phyloP scores from a whole-genome alignment of 2,113 vertebrate species.

The Actenoides hombroni region DNA sequence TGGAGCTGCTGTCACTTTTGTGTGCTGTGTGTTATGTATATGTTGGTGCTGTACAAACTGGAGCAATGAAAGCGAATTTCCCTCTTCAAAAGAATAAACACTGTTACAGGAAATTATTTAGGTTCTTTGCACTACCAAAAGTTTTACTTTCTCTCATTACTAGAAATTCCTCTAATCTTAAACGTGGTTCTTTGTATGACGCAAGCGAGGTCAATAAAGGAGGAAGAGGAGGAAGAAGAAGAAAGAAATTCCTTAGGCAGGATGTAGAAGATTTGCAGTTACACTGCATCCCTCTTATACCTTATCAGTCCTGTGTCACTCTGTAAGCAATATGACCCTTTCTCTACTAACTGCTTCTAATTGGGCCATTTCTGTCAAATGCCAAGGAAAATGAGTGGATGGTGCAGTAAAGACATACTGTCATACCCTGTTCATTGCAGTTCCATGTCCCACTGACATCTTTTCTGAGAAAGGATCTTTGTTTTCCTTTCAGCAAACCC shows the following conservation, averaged over 20 bases:
- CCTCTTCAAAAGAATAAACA: background rate
- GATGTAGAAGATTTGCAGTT: background rate
- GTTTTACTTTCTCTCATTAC: background rate
- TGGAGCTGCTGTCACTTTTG: background rate
- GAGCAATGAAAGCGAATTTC: background rate
- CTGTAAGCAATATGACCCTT: background rate
- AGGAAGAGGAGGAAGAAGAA: background rate
- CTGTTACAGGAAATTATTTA: background rate
- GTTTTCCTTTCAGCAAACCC: conserved; percentile 79
- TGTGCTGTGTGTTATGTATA: background rate
- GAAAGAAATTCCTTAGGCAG: background rate
- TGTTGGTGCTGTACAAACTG: background rate
- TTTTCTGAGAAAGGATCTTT: background rate
- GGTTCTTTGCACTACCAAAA: background rate
- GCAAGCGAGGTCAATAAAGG: background rate
- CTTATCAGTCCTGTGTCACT: background rate
- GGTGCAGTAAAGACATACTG: background rate
- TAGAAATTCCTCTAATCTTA: background rate
- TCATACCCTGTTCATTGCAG: background rate
- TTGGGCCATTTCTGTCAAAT: background rate
- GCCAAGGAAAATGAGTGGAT: background rate
- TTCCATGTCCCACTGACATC: background rate
- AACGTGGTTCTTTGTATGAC: background rate
- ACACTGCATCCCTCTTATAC: background rate
- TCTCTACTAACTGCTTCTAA: background rate